Conservation (phyloP, 2,797 vertebrate species). For the Fringilla coelebs region DNA sequence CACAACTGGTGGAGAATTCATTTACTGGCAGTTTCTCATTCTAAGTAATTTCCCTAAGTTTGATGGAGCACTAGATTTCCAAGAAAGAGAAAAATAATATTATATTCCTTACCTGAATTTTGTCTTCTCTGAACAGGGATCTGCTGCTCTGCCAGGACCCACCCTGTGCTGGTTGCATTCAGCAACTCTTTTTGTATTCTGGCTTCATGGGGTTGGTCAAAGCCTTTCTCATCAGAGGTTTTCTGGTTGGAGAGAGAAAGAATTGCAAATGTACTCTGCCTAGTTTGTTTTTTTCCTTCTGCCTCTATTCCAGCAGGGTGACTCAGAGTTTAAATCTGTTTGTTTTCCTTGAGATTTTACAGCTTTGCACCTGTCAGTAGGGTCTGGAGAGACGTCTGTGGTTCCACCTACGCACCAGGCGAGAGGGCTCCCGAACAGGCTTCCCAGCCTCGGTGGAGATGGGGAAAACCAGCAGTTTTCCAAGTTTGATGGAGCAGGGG, state of each 20-base stretch:
- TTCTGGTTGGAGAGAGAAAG: constrained; percentile 74
- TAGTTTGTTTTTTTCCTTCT: constrained; percentile 29
- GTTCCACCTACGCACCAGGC: constrained; percentile 28
- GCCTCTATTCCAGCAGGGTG: constrained; percentile 57
- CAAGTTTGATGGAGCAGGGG: constrained; percentile 19
- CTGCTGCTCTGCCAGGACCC: constrained; percentile 68
- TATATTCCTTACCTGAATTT: constrained; percentile 69
- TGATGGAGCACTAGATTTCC: constrained; percentile 74
- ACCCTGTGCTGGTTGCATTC: constrained; percentile 71
- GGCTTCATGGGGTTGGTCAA: constrained; percentile 65
- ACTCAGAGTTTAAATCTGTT: constrained; percentile 53
- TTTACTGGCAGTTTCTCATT: not conserved
- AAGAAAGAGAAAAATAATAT: constrained; percentile 67
- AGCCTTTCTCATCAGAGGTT: constrained; percentile 70
- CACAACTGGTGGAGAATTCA: not conserved
- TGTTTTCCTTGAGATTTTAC: constrained; percentile 46
- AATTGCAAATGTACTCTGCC: constrained; percentile 75
- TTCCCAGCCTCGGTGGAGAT: not conserved
- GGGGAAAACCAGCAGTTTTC: constrained; percentile 35
- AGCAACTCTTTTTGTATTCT: constrained; percentile 71
- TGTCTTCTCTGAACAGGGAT: constrained; percentile 71
- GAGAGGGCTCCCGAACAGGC: not conserved
- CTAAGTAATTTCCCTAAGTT: constrained; percentile 26
- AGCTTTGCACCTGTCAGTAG: constrained; percentile 49
- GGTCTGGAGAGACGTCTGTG: constrained; percentile 15